phyloP scores from a whole-genome alignment of 2,797 vertebrate species.

The Holocentrus rufus region DNA sequence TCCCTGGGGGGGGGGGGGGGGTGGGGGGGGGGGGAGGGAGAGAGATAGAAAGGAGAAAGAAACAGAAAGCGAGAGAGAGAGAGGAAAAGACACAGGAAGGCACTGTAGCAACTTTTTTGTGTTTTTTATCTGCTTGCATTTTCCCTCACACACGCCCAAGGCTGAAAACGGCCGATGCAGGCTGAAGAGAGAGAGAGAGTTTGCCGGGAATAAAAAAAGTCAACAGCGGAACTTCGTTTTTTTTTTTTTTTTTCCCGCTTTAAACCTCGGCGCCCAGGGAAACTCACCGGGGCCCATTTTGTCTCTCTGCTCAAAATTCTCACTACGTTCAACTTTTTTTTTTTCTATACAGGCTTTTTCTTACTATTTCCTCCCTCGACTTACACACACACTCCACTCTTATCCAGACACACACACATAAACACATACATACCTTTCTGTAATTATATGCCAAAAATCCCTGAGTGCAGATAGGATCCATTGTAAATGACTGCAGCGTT shows the following conservation, averaged over 20 bases:
- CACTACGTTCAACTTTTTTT: slow-evolving; percentile 4
- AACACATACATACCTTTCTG: slow-evolving; percentile 2
- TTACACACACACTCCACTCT: no score
- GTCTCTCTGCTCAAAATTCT: slow-evolving; percentile 24
- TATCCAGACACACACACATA: not conserved
- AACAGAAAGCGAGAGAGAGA: slow-evolving; percentile 45
- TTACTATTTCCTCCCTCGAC: not conserved
- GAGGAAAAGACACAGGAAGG: slow-evolving; percentile 29
- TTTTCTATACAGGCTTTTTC: not conserved
- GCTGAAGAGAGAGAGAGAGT: not conserved
- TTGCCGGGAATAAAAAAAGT: not conserved
- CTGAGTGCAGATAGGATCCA: slow-evolving; percentile 25
- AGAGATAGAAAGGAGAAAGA: slow-evolving; percentile 34
- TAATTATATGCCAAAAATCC: slow-evolving; percentile 11
- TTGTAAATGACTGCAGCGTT: slow-evolving; percentile 43
- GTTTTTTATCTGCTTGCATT: slow-evolving; percentile 44
- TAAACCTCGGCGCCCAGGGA: no score
- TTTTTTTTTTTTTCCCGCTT: not conserved
- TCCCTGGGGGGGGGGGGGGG: slow-evolving; percentile 47
- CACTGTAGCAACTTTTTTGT: slow-evolving; percentile 27
- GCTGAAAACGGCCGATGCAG: slow-evolving; percentile 8
- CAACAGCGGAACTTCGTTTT: slow-evolving; percentile 26
- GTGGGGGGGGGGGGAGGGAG: slow-evolving; percentile 36
- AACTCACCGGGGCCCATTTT: no score
- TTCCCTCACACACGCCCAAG: slow-evolving; percentile 22